Base-by-base conservation (phyloP, 2,797 vertebrate species). In the Melanotaenia pygmaea region DNA sequence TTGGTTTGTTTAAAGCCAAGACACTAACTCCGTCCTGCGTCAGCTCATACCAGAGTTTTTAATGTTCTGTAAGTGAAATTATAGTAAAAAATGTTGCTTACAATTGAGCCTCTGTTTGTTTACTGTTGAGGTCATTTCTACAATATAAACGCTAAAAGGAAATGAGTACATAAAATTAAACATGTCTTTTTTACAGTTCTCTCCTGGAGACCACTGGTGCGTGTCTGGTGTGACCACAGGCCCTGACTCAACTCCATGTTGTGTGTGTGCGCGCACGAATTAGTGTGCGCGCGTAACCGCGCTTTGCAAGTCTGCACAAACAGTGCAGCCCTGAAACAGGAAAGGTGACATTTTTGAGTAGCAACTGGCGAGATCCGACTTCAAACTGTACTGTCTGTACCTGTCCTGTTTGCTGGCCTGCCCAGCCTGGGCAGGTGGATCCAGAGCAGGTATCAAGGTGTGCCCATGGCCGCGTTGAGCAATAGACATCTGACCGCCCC, bases 321-420 rank as follows among this genome's bases (percentile, higher is more conserved):
- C 92, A 93, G 86, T 82, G 71, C 90, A 85, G 91, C 81, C 77
- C 88, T 83, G 91, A 94, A 95, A 95, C 95, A 95, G 95, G 95
- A 95, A 95, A 95, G 92, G 95, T 95, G 93, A 94, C 95, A 95
- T 95, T 95, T 95, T 91, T 95, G 81, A 91, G 87, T 91, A 94
- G 94, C 93, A 92, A 93, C 92, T 87, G 86, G 91, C 90, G 89
- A 93, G 92, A 92, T 94, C 84, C 84, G 88, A 89, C 92, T 90
- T 83, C 88, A 89, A 81, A 91, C 90, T 89, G 88, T 91, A 93
- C 89, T 95, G 93, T 94, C 94, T 95, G 91, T 94, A 94, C 94
- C 93, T 94, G 94, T 93, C 91, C 92, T 91, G 88, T 85, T 47
- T 77, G 85, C 57, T 51, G 59, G 84, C 74, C 76, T 72, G 82